phyloP scores from a whole-genome alignment of 2,888 invertebrate species.

The Cryptus viduatorius region DNA sequence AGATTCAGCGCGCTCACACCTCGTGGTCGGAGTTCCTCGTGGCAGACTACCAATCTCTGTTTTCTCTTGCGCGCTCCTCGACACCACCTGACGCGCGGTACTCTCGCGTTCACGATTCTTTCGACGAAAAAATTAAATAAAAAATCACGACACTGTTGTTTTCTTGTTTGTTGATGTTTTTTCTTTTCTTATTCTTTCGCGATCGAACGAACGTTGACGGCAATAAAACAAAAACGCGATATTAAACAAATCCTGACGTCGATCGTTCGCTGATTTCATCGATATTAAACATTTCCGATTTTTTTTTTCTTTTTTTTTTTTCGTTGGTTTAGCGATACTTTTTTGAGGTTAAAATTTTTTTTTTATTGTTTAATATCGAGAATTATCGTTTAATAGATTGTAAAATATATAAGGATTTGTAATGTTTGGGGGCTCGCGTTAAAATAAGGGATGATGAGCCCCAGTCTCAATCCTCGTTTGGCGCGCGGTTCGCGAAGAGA shows the following conservation, averaged over 20 bases:
- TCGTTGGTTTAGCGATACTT: not conserved
- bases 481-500: conserved; percentile 60
- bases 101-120: conserved; percentile 2
- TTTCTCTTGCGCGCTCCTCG: conserved; percentile 60
- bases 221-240: conserved; percentile 8
- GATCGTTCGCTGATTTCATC: not conserved
- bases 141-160: conserved; percentile 16
- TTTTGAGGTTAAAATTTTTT: not conserved
- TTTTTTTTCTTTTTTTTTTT: not conserved
- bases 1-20: conserved; percentile 13
- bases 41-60: conserved; percentile 39
- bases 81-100: conserved; percentile 47
- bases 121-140: not conserved
- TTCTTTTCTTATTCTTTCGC: not conserved
- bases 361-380: not conserved
- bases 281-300: not conserved
- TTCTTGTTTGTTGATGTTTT: not conserved
- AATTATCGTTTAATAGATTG: not conserved
- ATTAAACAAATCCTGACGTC: not conserved
- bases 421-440: not conserved
- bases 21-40: conserved; percentile 61
- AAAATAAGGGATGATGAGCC: not conserved
- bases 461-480: conserved; percentile 5
- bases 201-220: not conserved
- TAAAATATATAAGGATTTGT: not conserved